Evolutionary conservation across 2,888 invertebrate species (phyloP), one percentile per base, ranked within the genome.

Genomic region (Anoncus sp.): DNA sequence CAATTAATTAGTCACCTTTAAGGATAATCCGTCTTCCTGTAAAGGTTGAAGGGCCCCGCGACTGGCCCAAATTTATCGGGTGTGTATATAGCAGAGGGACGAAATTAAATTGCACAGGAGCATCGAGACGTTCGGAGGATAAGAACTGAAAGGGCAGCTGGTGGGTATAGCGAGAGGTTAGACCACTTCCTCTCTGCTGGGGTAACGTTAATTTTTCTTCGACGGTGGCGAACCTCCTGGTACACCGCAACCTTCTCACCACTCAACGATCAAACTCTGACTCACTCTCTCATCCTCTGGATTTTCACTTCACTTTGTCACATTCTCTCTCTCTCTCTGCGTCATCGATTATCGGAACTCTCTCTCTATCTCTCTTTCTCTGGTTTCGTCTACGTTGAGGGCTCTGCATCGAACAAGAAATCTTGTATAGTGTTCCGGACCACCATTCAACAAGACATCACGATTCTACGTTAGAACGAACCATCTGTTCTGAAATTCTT

Each of bases 1-100:
- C 79, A 81, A 87, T 87, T 86, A 87, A 87, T 87, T 86, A 85
- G 81, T 69, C 77, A 69, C 79, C 83, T 85, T 86, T 80, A 83
- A 85, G 82, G 81, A 83, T 81, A 82, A 86, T 86, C 79, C 75
- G 80, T 87, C 82, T 85, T 85, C 63, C 70, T n/a, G 72, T 55
- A 20, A 40, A 53, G 40, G 57, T 27, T 49, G 16, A 43, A 70
- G 57, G n/a, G n/a, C n/a, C n/a, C 24, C 57, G 22, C 43, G 51
- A 49, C 67, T 31, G 40, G 49, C 18, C 40, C 45, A 57, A 75
- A 75, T 67, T 72, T 63, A 73, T 66, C 69, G 55, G n/a, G 27
- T 51, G 27, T 69, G 40, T 45, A 75, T 45, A 75, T 70, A 62
- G 62, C 10, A n/a, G 22, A 55, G 60, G 40, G 51, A 38, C 38